phyloP scores from a whole-genome alignment of 2,888 invertebrate genomes.

The Andricus quercusramuli region DNA sequence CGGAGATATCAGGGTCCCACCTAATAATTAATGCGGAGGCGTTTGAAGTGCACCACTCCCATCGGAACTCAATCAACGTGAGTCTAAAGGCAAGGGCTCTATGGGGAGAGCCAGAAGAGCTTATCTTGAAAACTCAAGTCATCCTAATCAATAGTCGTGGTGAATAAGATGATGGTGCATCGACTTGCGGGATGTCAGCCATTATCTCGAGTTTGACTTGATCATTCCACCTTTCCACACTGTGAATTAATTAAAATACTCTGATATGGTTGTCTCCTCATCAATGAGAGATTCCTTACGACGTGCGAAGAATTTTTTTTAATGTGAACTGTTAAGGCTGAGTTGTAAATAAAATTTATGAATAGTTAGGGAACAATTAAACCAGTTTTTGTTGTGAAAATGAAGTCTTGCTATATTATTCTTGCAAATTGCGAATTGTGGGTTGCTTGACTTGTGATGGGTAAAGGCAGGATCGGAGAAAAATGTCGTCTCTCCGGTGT shows the following conservation, averaged over 20 bases:
- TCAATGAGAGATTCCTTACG: background rate
- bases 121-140: constrained; percentile 55
- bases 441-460: constrained; percentile 20
- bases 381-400: background rate
- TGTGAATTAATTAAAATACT: constrained; percentile 48
- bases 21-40: constrained; percentile 74
- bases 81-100: constrained; percentile 45
- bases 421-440: constrained; percentile 17
- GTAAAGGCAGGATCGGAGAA: constrained; percentile 7
- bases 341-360: background rate
- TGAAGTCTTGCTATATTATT: background rate
- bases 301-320: background rate
- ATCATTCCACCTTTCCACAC: constrained; percentile 43
- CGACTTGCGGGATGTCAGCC: constrained; percentile 41
- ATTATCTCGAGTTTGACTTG: constrained; percentile 13
- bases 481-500: constrained; percentile 20
- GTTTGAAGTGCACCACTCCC: constrained; percentile 74
- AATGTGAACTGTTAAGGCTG: background rate
- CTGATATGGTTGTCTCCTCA: constrained; percentile 11
- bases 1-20: constrained; percentile 56
- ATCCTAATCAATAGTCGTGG: constrained; percentile 56
- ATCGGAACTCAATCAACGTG: constrained; percentile 74
- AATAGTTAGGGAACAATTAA: background rate
- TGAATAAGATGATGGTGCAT: constrained; percentile 56
- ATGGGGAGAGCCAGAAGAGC: constrained; percentile 46